Evolutionary conservation across 2,797 vertebrate genomes (phyloP).

Genomic region (Tokudaia muenninki): DNA sequence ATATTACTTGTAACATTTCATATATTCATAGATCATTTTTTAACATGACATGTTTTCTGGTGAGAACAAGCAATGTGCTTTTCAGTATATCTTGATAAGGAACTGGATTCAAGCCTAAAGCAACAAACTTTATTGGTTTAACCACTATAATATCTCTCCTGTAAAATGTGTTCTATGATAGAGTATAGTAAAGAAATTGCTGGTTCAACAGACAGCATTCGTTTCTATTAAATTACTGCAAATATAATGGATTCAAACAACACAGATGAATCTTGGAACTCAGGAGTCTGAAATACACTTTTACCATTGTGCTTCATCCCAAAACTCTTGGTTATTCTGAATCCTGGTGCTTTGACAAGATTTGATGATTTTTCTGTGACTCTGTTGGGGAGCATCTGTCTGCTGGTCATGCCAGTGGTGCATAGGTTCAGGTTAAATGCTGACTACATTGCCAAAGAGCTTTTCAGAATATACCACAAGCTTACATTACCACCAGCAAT

Average conservation of each 20-base stretch:
- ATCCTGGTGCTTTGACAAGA: no score
- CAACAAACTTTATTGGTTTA: neutral
- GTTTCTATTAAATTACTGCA: neutral
- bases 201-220: neutral
- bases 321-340: neutral
- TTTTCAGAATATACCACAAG: neutral
- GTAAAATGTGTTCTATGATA: neutral
- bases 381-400: accelerated
- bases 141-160: neutral
- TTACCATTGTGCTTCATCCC: neutral
- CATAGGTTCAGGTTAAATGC: neutral
- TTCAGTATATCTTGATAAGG: neutral
- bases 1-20: neutral
- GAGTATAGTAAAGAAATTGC: neutral
- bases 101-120: neutral
- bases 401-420: neutral
- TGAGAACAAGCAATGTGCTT: neutral
- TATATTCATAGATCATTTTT: neutral
- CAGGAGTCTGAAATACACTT: neutral
- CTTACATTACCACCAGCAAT: neutral
- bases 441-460: neutral
- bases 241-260: neutral
- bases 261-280: neutral
- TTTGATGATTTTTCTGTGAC: neutral
- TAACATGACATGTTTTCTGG: neutral